A percentile compares a stretch with the other conserved stretches of the same genome.
Conservation (phyloP, 2,888 invertebrate species). For the Helleia helle region DNA sequence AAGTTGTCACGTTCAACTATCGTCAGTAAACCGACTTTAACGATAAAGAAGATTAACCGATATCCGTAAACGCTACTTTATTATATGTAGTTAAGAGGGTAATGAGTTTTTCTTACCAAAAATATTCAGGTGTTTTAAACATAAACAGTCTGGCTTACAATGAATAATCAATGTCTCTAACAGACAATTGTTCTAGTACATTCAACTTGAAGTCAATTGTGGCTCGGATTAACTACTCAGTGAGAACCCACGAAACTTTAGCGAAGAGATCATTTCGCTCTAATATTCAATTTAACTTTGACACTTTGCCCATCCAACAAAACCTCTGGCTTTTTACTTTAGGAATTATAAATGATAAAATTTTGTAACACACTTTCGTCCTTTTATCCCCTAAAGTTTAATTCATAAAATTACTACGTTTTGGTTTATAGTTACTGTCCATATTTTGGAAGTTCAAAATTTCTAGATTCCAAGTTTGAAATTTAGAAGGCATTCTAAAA, state of each 20-base stretch:
- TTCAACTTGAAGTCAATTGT: conserved; percentile 60
- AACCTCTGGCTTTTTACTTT: conserved; percentile 59
- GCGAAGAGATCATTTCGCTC: conserved; percentile 60
- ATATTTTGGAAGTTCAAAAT: neutral
- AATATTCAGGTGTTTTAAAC: conserved; percentile 15
- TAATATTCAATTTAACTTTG: conserved; percentile 75
- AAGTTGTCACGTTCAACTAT: too few relatives aligned
- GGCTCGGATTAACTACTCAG: conserved; percentile 69
- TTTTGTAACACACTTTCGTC: conserved; percentile 13
- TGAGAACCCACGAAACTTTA: conserved; percentile 51
- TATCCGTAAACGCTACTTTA: too few relatives aligned
- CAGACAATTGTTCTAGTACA: conserved; percentile 52
- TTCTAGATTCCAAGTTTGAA: neutral
- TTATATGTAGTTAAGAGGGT: too few relatives aligned
- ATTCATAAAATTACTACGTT: neutral
- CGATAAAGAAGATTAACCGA: too few relatives aligned
- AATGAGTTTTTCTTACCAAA: neutral
- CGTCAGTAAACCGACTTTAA: too few relatives aligned
- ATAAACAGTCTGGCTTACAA: conserved; percentile 35
- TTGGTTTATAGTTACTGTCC: conserved; percentile 3
- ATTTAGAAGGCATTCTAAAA: neutral
- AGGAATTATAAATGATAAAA: conserved; percentile 25
- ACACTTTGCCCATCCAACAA: conserved; percentile 62
- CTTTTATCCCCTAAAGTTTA: conserved; percentile 9
- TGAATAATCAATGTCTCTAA: conserved; percentile 52